Evolutionary conservation across 2,888 invertebrate species (phyloP).

Genomic region (Zelleria hepariella): DNA sequence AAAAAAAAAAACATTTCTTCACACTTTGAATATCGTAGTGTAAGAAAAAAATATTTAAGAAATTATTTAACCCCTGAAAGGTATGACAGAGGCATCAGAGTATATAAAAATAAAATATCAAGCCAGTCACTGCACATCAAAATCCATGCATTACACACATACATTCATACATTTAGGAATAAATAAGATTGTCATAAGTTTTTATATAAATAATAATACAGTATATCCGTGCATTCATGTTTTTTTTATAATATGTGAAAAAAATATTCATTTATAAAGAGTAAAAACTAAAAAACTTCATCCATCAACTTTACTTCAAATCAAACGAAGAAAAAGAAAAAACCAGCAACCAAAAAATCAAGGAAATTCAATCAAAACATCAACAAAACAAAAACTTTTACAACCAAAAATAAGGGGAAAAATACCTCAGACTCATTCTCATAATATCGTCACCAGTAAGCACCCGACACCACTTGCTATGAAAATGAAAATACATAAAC

Average conservation of each 20-base stretch:
- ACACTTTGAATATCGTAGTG: no score
- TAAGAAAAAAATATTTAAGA: no score
- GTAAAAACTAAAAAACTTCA: background rate
- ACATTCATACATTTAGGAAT: slow-evolving; percentile 12
- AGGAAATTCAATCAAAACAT: no score
- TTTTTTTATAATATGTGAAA: slow-evolving; percentile 16
- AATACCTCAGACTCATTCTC: slow-evolving; percentile 83
- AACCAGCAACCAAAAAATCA: slow-evolving; percentile 17
- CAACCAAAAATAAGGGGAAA: background rate
- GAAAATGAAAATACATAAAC: slow-evolving; percentile 16
- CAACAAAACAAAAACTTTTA: slow-evolving; percentile 20
- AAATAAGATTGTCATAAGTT: slow-evolving; percentile 1
- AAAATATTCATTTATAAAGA: slow-evolving; percentile 4
- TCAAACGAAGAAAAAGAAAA: slow-evolving; percentile 4
- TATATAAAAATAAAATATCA: background rate
- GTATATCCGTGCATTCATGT: slow-evolving; percentile 12
- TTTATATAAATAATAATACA: slow-evolving; percentile 15
- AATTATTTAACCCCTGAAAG: no score
- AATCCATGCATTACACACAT: slow-evolving; percentile 13
- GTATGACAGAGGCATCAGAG: slow-evolving; percentile 9
- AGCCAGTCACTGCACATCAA: slow-evolving; percentile 17
- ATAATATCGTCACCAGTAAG: slow-evolving; percentile 83
- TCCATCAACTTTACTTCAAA: background rate
- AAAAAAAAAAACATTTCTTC: no score
- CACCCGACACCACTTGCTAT: slow-evolving; percentile 70